Conservation (phyloP, 2,113 vertebrate species). For the Barnardius zonarius region DNA sequence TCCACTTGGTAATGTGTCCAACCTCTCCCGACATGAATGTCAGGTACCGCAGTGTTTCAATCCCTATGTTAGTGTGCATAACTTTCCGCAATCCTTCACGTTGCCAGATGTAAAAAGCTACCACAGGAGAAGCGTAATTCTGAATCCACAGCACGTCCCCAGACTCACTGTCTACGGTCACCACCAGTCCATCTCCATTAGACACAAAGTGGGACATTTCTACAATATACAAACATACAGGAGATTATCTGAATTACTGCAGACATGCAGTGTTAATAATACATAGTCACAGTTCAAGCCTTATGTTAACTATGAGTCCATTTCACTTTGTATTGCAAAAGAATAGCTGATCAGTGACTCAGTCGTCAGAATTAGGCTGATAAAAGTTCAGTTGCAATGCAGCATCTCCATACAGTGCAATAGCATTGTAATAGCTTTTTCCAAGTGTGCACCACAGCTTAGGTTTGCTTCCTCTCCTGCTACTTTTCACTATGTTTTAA, state of each 20-base stretch:
- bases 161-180: slow-evolving; percentile 93
- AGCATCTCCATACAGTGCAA: not conserved
- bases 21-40: slow-evolving; percentile 97
- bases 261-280: not conserved
- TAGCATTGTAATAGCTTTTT: rapidly evolving
- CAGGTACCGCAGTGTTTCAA: slow-evolving; percentile 95
- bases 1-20: slow-evolving; percentile 97
- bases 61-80: slow-evolving; percentile 89
- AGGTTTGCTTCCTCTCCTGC: not conserved
- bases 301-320: not conserved
- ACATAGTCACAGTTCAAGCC: not conserved
- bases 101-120: slow-evolving; percentile 98
- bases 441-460: not conserved
- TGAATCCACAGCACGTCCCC: slow-evolving; percentile 95
- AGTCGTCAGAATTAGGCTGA: not conserved
- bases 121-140: slow-evolving; percentile 96
- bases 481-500: not conserved
- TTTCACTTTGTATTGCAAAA: not conserved
- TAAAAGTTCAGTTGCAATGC: not conserved
- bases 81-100: slow-evolving; percentile 90
- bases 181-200: slow-evolving; percentile 95
- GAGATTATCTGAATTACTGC: not conserved
- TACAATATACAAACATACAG: slow-evolving; percentile 21
- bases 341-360: not conserved
- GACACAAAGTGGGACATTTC: slow-evolving; percentile 98